Evolutionary conservation across 64 coral and sea anemone genomes (phyloP), one percentile per base, ranked within the genome.

Genomic region (Pachyseris speciosa): DNA sequence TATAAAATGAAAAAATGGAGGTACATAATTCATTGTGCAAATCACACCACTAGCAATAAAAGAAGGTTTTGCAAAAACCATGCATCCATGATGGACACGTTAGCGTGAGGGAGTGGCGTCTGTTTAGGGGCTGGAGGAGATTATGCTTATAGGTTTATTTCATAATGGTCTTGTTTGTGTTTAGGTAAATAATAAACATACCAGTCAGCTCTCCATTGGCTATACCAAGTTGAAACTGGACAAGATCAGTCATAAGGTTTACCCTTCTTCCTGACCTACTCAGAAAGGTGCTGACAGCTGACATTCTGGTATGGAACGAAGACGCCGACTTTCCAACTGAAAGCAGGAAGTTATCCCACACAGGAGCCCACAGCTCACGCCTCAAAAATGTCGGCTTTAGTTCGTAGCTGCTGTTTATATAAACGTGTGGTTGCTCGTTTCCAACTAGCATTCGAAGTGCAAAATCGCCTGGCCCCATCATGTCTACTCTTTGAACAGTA

Each of bases 261-360:
- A 96, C 51, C 60, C 80, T 72, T 57, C 94, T 92, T 92, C 94
- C 94, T 52, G 59, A 55, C 58, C 48, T 69, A 72, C 94, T 92
- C 52, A 96, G 37, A 28, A 83, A 85, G 49, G 89, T 96, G 60
- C 87, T 89, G 28, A 75, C 75, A 27, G 88, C 76, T 37, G 89
- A 87, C 39, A 96, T 33, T 24, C 94, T 74, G n/a, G 27, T 40
- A 39, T 96, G 88, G 9, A 96, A 87, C 26, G 94, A 92, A 31
- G 64, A 59, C 38, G 41, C 83, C 10, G 94, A 81, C 68, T 39
- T 75, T 31, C 94, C 94, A 72, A 92, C 89, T 9, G 89, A 92
- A 39, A 49, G 10, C 43, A 96, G n/a, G 30, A 96, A 96, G 70
- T 96, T 96, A 12, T 75, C 28, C 94, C 94, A 96, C 11, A 96